phyloP scores from a whole-genome alignment of 2,113 vertebrate species.

The Prietella phreatophila region DNA sequence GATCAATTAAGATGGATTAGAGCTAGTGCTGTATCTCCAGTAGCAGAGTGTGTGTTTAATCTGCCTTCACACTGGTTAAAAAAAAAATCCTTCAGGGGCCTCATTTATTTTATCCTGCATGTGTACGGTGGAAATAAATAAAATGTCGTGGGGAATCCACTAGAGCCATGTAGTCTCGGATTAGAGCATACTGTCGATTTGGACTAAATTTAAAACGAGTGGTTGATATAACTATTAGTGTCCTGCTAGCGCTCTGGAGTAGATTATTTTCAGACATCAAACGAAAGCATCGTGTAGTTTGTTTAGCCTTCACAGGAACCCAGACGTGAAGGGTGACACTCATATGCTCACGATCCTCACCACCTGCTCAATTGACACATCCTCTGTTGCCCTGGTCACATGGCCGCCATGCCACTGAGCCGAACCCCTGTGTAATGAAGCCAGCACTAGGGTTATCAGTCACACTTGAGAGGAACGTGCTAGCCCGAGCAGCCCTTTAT shows the following conservation, averaged over 20 bases:
- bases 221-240: neutral
- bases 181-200: neutral
- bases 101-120: neutral
- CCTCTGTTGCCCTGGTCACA: constrained; percentile 29
- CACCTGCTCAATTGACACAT: constrained; percentile 2
- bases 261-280: neutral
- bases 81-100: neutral
- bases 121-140: neutral
- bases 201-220: neutral
- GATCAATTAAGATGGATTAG: constrained; percentile 31
- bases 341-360: neutral
- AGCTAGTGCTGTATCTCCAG: neutral
- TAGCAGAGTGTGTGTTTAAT: neutral
- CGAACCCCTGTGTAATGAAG: constrained; percentile 49
- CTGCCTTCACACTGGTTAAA: neutral
- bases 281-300: neutral
- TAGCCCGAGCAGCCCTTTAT: constrained; percentile 63
- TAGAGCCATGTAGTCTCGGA: neutral
- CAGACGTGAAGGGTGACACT: neutral
- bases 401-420: constrained; percentile 32
- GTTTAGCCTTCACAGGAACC: neutral
- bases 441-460: constrained; percentile 47
- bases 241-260: neutral
- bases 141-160: neutral
- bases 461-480: constrained; percentile 50